These are phyloP conservation scores for Chaitophorus viminalis DNA, from an alignment of 2,888 invertebrate species.

Conservation along the genomic window DNA sequence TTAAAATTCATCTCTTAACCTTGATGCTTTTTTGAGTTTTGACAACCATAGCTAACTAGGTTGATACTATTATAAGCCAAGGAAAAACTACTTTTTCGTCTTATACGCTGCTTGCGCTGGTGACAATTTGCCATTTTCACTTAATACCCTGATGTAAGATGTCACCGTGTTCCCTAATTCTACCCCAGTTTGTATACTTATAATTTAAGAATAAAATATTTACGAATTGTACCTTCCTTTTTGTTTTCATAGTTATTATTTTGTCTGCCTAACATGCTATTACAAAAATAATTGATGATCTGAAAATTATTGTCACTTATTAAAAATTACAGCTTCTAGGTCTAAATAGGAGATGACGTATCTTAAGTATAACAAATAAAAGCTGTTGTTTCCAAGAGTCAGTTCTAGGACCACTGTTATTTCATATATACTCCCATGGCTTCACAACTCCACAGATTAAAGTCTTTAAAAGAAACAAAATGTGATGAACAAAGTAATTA, in stretches of 20 bases:
- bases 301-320: neutral
- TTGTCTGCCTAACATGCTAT: neutral
- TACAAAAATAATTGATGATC: constrained; percentile 23
- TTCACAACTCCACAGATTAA: too few species aligned
- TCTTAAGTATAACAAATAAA: too few species aligned
- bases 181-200: too few species aligned
- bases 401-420: too few species aligned
- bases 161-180: neutral
- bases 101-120: neutral
- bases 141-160: neutral
- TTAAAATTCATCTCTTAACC: neutral
- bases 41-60: neutral
- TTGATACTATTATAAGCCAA: neutral
- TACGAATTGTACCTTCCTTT: neutral
- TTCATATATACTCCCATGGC: too few species aligned
- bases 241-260: neutral
- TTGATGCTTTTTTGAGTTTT: neutral
- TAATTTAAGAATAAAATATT: constrained; percentile 9
- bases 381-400: too few species aligned
- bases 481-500: too few species aligned
- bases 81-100: constrained; percentile 1
- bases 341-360: too few species aligned
- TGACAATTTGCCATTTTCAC: constrained; percentile 28
- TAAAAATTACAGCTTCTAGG: too few species aligned
- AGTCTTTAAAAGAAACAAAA: too few species aligned